Evolutionary conservation across 2,113 vertebrate genomes (phyloP).

Genomic region (Piaya cayana): DNA sequence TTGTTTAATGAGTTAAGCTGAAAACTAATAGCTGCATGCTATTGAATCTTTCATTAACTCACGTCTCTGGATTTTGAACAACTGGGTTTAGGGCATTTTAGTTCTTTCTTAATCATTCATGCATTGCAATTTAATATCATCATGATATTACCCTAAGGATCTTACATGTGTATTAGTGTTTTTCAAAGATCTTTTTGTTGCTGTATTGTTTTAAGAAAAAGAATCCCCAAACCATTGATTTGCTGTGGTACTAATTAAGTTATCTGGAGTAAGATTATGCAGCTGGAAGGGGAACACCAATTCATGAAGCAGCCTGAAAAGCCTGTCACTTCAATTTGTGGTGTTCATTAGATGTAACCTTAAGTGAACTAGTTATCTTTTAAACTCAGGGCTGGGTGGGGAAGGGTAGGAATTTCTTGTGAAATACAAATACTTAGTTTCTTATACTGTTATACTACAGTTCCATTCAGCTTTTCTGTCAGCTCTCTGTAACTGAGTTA

Average conservation of each 20-base stretch:
- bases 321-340: background rate
- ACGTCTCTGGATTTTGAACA: background rate
- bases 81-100: slow-evolving; percentile 8
- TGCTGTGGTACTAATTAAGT: background rate
- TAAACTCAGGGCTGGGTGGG: background rate
- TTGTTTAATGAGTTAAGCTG: background rate
- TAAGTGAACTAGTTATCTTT: background rate
- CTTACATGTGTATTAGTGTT: background rate
- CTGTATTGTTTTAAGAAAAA: background rate
- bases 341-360: background rate
- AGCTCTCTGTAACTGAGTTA: background rate
- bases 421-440: background rate
- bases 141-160: background rate
- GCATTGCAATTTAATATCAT: background rate
- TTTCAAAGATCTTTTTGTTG: background rate
- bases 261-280: background rate
- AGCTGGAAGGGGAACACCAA: background rate
- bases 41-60: background rate
- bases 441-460: background rate
- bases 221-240: background rate
- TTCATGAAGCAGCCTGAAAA: background rate
- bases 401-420: background rate
- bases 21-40: background rate
- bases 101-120: slow-evolving; percentile 2
- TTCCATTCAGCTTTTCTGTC: background rate